Conservation (phyloP, 1,140 invertebrate species). For the Eriocheir sinensis region DNA sequence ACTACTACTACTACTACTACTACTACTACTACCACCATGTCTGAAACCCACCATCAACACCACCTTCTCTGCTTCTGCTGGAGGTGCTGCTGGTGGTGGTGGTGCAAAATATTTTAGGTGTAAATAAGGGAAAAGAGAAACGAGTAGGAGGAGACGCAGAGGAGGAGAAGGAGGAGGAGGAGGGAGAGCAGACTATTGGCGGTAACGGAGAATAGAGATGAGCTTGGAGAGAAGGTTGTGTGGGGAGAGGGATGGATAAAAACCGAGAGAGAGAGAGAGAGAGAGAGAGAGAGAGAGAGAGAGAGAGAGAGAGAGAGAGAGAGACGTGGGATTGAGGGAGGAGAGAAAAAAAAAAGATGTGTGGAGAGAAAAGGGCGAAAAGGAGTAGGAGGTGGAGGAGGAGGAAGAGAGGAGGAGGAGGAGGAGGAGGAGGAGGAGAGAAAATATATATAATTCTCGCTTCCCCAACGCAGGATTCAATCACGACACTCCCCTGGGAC, state of each 20-base stretch:
- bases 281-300: not conserved
- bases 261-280: not conserved
- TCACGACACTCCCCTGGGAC: constrained; percentile 8
- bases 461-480: constrained; percentile 1
- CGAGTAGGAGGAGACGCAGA: not conserved
- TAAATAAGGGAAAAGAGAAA: constrained; percentile 16
- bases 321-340: not conserved
- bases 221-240: not conserved
- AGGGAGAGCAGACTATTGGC: not conserved
- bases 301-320: not conserved
- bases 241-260: not conserved
- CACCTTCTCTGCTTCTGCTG: not conserved
- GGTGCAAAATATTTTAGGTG: constrained; percentile 26
- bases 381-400: not conserved
- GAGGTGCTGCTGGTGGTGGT: not conserved
- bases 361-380: not conserved
- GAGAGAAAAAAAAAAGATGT: not conserved
- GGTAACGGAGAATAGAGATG: not conserved
- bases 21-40: not conserved
- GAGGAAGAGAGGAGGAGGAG: not conserved
- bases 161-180: not conserved
- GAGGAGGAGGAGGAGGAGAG: not conserved
- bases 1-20: constrained; percentile 18
- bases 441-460: constrained; percentile 1
- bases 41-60: not conserved